Conservation (phyloP, 2,113 vertebrate genomes). For the Phainopepla nitens region DNA sequence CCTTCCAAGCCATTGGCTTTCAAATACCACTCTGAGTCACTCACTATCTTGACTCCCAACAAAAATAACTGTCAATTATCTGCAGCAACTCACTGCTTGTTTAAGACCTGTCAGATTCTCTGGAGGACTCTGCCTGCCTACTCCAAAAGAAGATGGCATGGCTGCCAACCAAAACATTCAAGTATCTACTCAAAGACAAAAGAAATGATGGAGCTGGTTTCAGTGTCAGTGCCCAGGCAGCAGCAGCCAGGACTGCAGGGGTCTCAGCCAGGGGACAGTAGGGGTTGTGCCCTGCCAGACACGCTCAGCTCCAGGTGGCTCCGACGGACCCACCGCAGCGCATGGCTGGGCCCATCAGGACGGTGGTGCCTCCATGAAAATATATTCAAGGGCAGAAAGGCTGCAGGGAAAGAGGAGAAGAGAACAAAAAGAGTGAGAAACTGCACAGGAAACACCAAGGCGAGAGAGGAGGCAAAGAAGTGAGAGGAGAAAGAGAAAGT, state of each 20-base stretch:
- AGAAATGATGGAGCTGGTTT: neutral
- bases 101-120: neutral
- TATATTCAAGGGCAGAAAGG: neutral
- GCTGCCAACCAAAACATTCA: neutral
- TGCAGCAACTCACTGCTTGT: neutral
- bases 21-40: neutral
- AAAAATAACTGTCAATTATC: neutral
- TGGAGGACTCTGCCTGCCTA: neutral
- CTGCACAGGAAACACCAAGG: neutral
- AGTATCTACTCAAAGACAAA: neutral
- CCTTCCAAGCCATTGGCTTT: neutral
- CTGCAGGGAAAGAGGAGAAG: neutral
- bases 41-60: neutral
- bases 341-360: neutral
- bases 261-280: neutral
- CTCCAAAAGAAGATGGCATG: neutral
- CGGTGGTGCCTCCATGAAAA: neutral
- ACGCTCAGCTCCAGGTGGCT: neutral
- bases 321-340: fast-evolving
- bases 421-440: neutral
- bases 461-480: neutral
- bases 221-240: neutral
- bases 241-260: neutral
- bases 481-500: neutral
- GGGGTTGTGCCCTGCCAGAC: neutral